Evolutionary conservation across 1,140 invertebrate species (phyloP).

Genomic region (Lycorma delicatula): DNA sequence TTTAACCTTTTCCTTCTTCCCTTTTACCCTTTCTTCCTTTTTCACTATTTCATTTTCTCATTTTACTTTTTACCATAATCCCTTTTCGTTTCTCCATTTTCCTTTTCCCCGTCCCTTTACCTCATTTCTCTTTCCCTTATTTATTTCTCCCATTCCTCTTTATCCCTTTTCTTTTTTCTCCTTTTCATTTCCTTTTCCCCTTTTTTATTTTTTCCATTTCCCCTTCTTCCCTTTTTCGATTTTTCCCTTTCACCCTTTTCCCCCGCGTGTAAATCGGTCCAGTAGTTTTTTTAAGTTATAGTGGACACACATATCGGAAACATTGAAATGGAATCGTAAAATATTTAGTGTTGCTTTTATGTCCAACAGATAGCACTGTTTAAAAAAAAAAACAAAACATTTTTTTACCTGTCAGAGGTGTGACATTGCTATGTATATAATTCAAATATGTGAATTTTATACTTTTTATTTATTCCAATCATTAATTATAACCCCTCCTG

Average conservation of each 20-base stretch:
- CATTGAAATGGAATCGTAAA: too few species aligned
- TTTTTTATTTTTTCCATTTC: neutral
- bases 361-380: too few species aligned
- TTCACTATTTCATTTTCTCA: constrained; percentile 1
- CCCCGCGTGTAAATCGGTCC: too few species aligned
- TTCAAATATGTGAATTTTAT: too few species aligned
- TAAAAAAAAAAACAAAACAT: too few species aligned
- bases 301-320: too few species aligned
- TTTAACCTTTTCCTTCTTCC: neutral
- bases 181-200: constrained; percentile 14
- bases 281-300: too few species aligned
- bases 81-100: constrained; percentile 1
- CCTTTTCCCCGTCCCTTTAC: neutral
- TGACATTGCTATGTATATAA: too few species aligned
- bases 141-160: neutral
- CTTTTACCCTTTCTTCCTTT: neutral
- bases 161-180: constrained; percentile 12
- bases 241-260: constrained; percentile 8
- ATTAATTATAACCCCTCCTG: too few species aligned
- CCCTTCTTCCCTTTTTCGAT: neutral
- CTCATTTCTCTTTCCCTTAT: constrained; percentile 11
- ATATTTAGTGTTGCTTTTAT: too few species aligned
- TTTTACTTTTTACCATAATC: constrained; percentile 22
- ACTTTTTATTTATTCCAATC: too few species aligned
- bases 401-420: too few species aligned